Evolutionary conservation across 2,888 invertebrate genomes (phyloP), one percentile per base, ranked within the genome.

Genomic region (Crematogaster levior): DNA sequence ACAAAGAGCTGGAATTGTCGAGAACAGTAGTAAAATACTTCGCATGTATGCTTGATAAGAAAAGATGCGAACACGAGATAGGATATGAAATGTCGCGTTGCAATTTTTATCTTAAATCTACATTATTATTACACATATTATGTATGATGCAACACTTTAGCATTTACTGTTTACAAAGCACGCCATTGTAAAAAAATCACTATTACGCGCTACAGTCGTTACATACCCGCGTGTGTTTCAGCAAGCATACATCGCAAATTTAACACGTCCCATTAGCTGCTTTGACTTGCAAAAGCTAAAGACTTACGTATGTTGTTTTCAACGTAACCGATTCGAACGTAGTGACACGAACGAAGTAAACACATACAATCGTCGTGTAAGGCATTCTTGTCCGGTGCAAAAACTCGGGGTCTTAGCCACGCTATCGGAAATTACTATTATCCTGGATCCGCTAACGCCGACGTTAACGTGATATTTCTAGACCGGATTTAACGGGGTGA

Each of bases 401-500:
- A 68, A 77, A 56, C 70, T 56, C 43, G 43, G 34, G 56, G 53
- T 70, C 70, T 56, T 43, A 68, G 68, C 21, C 56, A 66, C 66
- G 66, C 56, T 48, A 66, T 65, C 68, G 68, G 68, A 84, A 85
- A 87, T 88, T 87, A 73, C 87, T 75, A 83, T 82, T 75, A 83
- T 85, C 85, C 80, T 68, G 83, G 81, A 86, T 80, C 80, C 86
- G 85, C 87, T 80, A 84, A 75, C 34, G 48, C 7, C 66, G 70
- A 43, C 56, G 65, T 58, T 60, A 66, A 68, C 73, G 72, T 66
- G 58, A 79, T 75, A 75, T 84, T 87, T 86, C 86, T 74, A 81
- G 82, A 82, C 74, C 86, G 88, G 85, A 88, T 86, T 88, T 88
- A 88, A 86, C 88, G 85, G 82, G 81, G 86, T 86, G 66, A 80